Percentiles rank a stretch among this genome's conserved stretches.
Evolutionary conservation across 2,797 vertebrate species (phyloP).

Genomic region (Epinephelus coioides): DNA sequence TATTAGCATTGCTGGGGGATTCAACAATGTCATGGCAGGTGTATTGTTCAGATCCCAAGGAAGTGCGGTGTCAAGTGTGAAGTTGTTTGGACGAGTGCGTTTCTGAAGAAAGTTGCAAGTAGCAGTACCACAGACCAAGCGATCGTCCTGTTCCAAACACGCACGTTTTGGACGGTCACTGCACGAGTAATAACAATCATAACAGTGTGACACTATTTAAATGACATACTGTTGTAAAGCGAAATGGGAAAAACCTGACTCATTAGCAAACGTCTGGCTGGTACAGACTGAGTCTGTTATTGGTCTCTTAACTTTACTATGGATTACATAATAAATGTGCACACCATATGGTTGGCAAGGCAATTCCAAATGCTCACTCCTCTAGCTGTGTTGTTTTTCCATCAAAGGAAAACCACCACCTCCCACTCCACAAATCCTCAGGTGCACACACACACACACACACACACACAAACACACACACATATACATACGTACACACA

Average conservation of each 20-base stretch:
- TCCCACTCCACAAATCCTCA: constrained; percentile 28
- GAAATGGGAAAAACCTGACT: constrained; percentile 39
- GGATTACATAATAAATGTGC: constrained; percentile 82
- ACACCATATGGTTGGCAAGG: constrained; percentile 77
- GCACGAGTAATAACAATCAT: neutral
- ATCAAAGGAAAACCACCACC: constrained; percentile 56
- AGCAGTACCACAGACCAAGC: neutral
- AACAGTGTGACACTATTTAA: constrained; percentile 25
- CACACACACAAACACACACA: neutral
- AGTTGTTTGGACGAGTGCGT: neutral
- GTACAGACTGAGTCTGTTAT: constrained; percentile 49
- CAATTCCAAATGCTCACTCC: constrained; percentile 59
- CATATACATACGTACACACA: constrained; percentile 42
- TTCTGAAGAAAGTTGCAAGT: neutral
- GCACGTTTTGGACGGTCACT: no score
- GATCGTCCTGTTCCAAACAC: no score
- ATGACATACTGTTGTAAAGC: constrained; percentile 30
- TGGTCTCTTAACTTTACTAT: constrained; percentile 74
- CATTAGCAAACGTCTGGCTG: constrained; percentile 63
- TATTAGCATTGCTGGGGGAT: neutral
- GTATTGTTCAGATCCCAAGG: neutral
- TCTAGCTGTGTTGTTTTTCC: constrained; percentile 73
- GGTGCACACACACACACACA: constrained; percentile 43
- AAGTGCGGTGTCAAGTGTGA: neutral
- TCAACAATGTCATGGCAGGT: neutral